phyloP scores from a whole-genome alignment of 2,888 invertebrate species.

The Lithophane leautieri region DNA sequence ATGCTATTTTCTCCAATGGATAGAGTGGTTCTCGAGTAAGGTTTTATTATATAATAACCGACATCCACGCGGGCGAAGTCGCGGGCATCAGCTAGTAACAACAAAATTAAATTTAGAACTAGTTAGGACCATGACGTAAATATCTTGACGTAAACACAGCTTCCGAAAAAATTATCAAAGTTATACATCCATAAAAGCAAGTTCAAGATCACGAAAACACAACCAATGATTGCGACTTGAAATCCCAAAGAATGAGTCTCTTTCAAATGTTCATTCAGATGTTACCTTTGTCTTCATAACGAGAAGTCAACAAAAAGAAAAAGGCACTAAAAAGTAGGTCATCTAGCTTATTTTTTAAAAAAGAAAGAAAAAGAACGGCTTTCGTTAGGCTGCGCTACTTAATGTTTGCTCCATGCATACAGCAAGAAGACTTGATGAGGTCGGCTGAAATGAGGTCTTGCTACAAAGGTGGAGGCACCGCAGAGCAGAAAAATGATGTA shows the following conservation, averaged over 20 bases:
- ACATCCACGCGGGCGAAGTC: no score
- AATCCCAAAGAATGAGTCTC: neutral
- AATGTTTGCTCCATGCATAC: slow-evolving; percentile 67
- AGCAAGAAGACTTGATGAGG: slow-evolving; percentile 68
- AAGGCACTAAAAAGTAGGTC: slow-evolving; percentile 61
- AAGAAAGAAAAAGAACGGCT: slow-evolving; percentile 24
- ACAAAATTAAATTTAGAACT: no score
- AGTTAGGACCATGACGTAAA: no score
- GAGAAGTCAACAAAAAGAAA: slow-evolving; percentile 56
- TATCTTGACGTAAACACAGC: no score
- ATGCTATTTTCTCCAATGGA: no score
- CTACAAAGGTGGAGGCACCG: slow-evolving; percentile 50
- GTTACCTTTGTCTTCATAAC: slow-evolving; percentile 51
- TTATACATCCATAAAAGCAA: neutral
- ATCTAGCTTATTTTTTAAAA: slow-evolving; percentile 58
- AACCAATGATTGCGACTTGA: slow-evolving; percentile 22
- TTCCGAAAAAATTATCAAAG: no score
- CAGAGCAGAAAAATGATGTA: slow-evolving; percentile 54
- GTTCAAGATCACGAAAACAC: slow-evolving; percentile 5
- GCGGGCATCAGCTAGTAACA: no score
- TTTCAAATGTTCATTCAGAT: slow-evolving; percentile 29
- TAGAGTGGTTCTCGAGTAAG: no score
- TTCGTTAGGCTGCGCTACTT: slow-evolving; percentile 57
- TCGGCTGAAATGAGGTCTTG: slow-evolving; percentile 71
- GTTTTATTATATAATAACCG: no score